These are phyloP conservation scores for Coccyzus lansbergi DNA, from an alignment of 2,797 vertebrate genomes.

Conservation along the genomic window DNA sequence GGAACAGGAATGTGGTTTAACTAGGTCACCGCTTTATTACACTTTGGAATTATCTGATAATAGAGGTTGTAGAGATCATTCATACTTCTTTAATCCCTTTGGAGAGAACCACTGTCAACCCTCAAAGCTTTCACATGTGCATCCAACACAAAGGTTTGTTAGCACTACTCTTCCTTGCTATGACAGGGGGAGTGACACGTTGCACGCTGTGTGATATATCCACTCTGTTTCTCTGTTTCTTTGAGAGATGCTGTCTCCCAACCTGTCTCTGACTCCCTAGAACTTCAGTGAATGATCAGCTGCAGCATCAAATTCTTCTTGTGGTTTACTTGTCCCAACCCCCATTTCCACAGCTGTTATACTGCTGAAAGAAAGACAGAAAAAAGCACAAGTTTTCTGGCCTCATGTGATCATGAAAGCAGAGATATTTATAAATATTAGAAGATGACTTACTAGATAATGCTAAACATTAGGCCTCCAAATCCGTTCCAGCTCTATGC, in stretches of 20 bases:
- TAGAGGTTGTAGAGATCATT: constrained; percentile 37
- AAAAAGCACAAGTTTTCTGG: not conserved
- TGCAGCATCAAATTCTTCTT: not conserved
- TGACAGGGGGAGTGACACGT: not conserved
- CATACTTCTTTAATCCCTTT: constrained; percentile 34
- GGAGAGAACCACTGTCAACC: not conserved
- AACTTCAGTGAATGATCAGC: not conserved
- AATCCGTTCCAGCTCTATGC: not conserved
- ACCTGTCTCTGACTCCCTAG: not conserved
- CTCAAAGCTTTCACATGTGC: not conserved
- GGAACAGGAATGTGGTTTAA: constrained; percentile 55
- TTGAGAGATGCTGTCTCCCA: not conserved
- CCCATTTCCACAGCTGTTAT: not conserved
- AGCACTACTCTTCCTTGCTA: not conserved
- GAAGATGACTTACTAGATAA: not conserved
- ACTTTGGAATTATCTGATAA: constrained; percentile 46
- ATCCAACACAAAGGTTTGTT: not conserved
- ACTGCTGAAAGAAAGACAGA: not conserved
- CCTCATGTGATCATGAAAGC: not conserved
- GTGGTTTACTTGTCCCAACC: not conserved
- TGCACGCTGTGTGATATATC: not conserved
- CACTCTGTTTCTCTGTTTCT: not conserved
- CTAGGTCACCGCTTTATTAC: constrained; percentile 50
- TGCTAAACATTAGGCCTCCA: not conserved
- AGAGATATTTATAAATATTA: not conserved